phyloP scores from a whole-genome alignment of 1,140 invertebrate species.

The Colletes latitarsis region DNA sequence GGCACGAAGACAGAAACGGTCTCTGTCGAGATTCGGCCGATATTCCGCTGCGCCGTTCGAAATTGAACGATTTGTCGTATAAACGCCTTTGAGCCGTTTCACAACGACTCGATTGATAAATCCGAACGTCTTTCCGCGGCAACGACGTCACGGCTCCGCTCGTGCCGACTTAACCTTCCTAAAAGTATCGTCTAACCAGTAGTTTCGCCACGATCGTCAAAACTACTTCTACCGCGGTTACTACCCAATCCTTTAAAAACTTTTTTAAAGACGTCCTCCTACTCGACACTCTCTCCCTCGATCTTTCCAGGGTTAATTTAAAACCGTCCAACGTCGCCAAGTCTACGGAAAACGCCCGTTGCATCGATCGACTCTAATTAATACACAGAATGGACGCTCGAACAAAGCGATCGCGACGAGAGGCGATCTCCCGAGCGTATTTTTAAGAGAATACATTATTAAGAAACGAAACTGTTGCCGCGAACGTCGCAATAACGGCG shows the following conservation, averaged over 20 bases:
- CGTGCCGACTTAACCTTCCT: slow-evolving; percentile 13
- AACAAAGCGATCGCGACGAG: not conserved
- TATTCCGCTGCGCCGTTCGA: slow-evolving; percentile 36
- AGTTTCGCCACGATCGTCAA: not conserved
- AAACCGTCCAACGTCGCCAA: no score
- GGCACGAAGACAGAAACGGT: slow-evolving; percentile 46
- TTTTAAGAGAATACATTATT: slow-evolving; percentile 1
- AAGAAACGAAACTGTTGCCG: not conserved
- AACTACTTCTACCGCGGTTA: no score
- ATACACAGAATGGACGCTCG: not conserved
- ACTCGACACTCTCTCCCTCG: no score
- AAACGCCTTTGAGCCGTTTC: slow-evolving; percentile 40
- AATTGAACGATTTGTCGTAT: slow-evolving; percentile 58
- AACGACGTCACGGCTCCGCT: not conserved
- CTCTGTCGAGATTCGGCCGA: slow-evolving; percentile 38
- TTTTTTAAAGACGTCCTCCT: no score
- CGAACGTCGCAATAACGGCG: not conserved
- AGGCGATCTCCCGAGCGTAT: not conserved
- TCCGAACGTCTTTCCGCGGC: slow-evolving; percentile 11
- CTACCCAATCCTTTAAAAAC: no score
- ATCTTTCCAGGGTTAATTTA: no score
- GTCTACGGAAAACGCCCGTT: no score
- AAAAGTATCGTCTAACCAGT: not conserved
- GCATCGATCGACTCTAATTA: not conserved
- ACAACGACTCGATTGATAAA: slow-evolving; percentile 40